A percentile compares a stretch with the other conserved stretches of the same genome.
phyloP scores from a whole-genome alignment of 2,888 invertebrate species.

The Drosophila seclusa region DNA sequence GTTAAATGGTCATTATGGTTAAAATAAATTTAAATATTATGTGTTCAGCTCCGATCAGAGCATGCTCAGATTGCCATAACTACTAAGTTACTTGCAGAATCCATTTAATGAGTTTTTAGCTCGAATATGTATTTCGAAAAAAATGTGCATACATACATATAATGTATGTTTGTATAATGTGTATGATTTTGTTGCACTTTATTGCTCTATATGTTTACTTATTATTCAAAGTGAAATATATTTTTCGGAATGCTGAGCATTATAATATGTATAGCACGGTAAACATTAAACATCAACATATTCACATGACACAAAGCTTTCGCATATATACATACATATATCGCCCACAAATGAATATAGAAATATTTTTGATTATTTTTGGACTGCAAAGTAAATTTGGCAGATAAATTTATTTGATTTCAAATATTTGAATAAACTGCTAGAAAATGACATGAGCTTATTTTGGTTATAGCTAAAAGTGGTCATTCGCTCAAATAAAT shows the following conservation, averaged over 20 bases:
- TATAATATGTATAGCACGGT: slow-evolving; percentile 28
- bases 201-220: slow-evolving; percentile 26
- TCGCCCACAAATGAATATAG: slow-evolving; percentile 12
- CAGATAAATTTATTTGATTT: slow-evolving; percentile 20
- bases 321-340: slow-evolving; percentile 19
- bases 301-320: slow-evolving; percentile 24
- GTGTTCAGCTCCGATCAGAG: background rate
- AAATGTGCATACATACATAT: slow-evolving; percentile 15
- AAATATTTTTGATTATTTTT: slow-evolving; percentile 28
- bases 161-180: background rate
- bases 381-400: slow-evolving; percentile 34
- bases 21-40: background rate
- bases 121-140: slow-evolving; percentile 25
- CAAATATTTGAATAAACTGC: slow-evolving; percentile 59
- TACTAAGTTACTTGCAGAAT: slow-evolving; percentile 7
- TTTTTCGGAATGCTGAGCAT: slow-evolving; percentile 38
- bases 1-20: background rate
- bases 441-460: slow-evolving; percentile 4
- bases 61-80: background rate
- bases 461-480: slow-evolving; percentile 14
- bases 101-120: slow-evolving; percentile 38
- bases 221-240: slow-evolving; percentile 48
- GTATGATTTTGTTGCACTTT: slow-evolving; percentile 9
- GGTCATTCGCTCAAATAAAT: slow-evolving; percentile 15
- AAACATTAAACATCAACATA: slow-evolving; percentile 28